Evolutionary conservation across 2,113 vertebrate species (phyloP).

Genomic region (Pomatostomus ruficeps): DNA sequence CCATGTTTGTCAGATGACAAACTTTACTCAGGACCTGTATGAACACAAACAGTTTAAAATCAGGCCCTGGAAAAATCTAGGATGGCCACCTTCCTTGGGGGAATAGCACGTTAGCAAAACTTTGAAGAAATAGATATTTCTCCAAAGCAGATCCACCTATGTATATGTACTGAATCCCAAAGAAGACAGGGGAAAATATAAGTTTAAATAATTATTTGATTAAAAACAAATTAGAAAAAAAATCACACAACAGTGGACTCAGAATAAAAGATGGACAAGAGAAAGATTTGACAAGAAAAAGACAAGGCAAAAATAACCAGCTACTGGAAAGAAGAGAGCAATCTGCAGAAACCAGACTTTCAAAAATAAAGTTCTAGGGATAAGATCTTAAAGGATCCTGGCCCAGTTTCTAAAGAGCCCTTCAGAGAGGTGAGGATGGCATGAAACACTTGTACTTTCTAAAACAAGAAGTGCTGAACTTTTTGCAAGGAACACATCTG

Average conservation of each 20-base stretch:
- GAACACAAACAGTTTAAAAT: not conserved
- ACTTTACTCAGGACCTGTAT: not conserved
- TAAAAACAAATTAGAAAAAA: not conserved
- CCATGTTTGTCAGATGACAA: not conserved
- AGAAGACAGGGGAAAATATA: not conserved
- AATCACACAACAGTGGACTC: not conserved
- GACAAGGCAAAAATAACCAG: not conserved
- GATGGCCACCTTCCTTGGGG: not conserved
- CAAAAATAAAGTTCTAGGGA: not conserved
- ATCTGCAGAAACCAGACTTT: not conserved
- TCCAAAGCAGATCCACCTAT: not conserved
- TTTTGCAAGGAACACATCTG: not conserved
- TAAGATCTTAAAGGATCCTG: not conserved
- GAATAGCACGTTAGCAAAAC: not conserved
- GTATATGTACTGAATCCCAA: not conserved
- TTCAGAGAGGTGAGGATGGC: not conserved
- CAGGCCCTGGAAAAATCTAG: not conserved
- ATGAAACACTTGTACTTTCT: not conserved
- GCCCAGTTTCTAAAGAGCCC: not conserved
- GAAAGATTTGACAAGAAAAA: not conserved
- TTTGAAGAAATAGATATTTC: not conserved
- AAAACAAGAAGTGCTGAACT: not conserved
- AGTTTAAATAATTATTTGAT: not conserved
- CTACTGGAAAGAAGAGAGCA: not conserved
- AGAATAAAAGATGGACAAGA: not conserved